phyloP scores from a whole-genome alignment of 2,113 vertebrate species.

The Mormyrus lacerda region DNA sequence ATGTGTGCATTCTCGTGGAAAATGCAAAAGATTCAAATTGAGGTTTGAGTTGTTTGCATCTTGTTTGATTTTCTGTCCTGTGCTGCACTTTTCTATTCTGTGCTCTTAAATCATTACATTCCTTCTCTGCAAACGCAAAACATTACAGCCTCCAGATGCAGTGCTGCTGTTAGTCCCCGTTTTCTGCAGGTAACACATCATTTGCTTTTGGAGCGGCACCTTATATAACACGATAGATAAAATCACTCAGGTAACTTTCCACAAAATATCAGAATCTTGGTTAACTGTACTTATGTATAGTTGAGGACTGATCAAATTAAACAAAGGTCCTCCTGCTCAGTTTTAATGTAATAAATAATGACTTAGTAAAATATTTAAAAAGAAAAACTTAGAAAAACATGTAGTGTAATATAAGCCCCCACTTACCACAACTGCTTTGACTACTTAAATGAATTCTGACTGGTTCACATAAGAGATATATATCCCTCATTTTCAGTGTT shows the following conservation, averaged over 20 bases:
- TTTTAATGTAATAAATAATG: background rate
- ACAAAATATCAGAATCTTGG: background rate
- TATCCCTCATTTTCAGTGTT: background rate
- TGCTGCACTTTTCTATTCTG: background rate
- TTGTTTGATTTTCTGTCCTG: slow-evolving; percentile 19
- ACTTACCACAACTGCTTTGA: background rate
- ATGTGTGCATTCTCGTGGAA: background rate
- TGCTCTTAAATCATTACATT: slow-evolving; percentile 3
- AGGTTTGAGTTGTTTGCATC: background rate
- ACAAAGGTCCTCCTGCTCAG: background rate
- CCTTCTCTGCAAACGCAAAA: background rate
- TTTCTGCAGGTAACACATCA: background rate
- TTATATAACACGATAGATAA: background rate
- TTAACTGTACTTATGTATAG: background rate
- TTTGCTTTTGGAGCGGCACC: background rate
- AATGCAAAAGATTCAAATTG: background rate
- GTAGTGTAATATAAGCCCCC: background rate
- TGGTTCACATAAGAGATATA: background rate
- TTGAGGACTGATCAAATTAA: background rate
- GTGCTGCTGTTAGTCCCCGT: background rate
- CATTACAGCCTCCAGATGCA: background rate
- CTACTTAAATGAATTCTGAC: slow-evolving; percentile 1
- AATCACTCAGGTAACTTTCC: background rate
- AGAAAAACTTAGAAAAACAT: background rate
- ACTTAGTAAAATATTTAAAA: background rate